phyloP scores from a whole-genome alignment of 2,797 vertebrate species.

The Nannoperca australis region DNA sequence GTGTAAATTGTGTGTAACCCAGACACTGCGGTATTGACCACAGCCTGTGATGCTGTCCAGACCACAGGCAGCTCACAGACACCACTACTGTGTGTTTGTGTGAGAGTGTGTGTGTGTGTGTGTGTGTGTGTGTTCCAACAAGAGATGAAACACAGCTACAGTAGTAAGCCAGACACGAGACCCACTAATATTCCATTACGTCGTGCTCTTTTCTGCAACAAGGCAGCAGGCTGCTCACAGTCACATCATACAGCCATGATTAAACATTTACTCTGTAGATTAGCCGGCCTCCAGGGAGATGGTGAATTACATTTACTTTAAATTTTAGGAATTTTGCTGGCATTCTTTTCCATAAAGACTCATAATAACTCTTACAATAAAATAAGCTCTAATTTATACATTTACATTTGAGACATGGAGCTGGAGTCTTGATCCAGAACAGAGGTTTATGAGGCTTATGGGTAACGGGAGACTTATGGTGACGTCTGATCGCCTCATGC shows the following conservation, averaged over 20 bases:
- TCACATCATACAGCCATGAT: constrained; percentile 66
- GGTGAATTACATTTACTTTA: constrained; percentile 61
- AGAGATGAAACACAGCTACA: constrained; percentile 82
- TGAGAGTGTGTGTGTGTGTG: constrained; percentile 40
- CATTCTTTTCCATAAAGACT: constrained; percentile 35
- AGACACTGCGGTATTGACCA: constrained; percentile 73
- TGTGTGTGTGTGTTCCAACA: constrained; percentile 52
- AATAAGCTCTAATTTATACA: constrained; percentile 21
- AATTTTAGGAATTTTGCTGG: constrained; percentile 47
- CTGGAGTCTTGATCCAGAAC: constrained; percentile 11
- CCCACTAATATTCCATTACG: constrained; percentile 87
- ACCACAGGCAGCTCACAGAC: constrained; percentile 77
- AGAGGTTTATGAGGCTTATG: constrained; percentile 15
- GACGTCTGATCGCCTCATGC: not conserved
- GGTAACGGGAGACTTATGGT: not conserved
- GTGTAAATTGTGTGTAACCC: constrained; percentile 80
- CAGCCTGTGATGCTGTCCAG: constrained; percentile 80
- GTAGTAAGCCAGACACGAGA: constrained; percentile 84
- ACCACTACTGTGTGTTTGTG: constrained; percentile 68
- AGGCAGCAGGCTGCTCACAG: constrained; percentile 66
- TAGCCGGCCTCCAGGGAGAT: constrained; percentile 51
- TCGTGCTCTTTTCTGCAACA: constrained; percentile 79
- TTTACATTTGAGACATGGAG: constrained; percentile 17
- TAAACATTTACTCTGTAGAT: constrained; percentile 67
- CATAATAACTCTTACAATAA: constrained; percentile 18